Evolutionary conservation across 2,888 invertebrate species (phyloP).

Genomic region (Auanema freiburgensis): DNA sequence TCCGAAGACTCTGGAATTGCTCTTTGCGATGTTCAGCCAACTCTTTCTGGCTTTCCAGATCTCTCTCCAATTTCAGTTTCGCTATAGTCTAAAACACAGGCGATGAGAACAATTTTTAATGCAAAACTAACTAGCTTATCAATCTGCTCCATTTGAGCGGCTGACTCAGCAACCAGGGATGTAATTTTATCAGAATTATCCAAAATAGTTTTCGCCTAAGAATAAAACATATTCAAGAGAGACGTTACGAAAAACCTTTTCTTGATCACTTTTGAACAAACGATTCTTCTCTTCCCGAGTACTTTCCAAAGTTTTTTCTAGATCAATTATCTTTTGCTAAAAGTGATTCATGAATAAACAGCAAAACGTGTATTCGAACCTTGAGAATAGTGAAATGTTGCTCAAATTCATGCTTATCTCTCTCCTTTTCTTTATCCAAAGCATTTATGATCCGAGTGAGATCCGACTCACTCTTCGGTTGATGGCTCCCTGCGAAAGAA

Average conservation of each 20-base stretch:
- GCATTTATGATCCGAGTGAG: constrained; percentile 37
- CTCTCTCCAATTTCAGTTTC: constrained; percentile 31
- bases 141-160: too few species aligned
- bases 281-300: constrained; percentile 3
- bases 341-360: not conserved
- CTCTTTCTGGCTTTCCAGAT: constrained; percentile 37
- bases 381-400: constrained; percentile 40
- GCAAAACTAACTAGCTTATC: not conserved
- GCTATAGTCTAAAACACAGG: constrained; percentile 32
- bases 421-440: constrained; percentile 38
- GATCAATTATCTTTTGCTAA: constrained; percentile 7
- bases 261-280: too few species aligned
- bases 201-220: too few species aligned
- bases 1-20: too few species aligned
- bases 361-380: constrained; percentile 14
- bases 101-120: not conserved
- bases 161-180: too few species aligned
- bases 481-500: constrained; percentile 27
- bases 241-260: too few species aligned
- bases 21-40: constrained; percentile 33
- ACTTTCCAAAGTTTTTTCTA: constrained; percentile 14
- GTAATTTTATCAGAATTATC: too few species aligned
- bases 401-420: constrained; percentile 39
- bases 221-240: too few species aligned
- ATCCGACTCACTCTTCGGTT: constrained; percentile 11